Evolutionary conservation across 2,113 vertebrate species (phyloP), one percentile per base, ranked within the genome.

Genomic region (Xyrauchen texanus): DNA sequence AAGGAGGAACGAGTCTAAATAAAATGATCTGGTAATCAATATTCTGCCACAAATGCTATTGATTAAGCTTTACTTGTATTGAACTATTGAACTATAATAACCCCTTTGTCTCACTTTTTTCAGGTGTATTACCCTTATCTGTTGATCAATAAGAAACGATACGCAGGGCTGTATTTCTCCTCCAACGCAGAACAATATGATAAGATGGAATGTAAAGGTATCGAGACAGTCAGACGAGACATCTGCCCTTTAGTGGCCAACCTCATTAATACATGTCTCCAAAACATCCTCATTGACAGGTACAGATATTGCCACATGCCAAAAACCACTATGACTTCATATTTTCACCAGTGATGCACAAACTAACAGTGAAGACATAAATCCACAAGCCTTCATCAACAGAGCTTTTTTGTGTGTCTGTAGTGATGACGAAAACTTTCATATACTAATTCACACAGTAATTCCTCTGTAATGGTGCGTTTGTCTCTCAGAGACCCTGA

Each of bases 131-230:
- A 94, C 83, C 96, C 96, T 0, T 98, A 98, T 87, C 91, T 98
- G 86, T 90, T 98, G 79, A 97, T 98, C 91, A 97, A 95, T 87
- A 98, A 98, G 91, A 98, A 98, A 90, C 93, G 96, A 67, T 98
- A 98, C 0, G 96, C 96, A 0, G 96, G 96, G 15, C 91, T 96
- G 0, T 96, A 96, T 66, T 97, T 96, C 88, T 96, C 95, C 55
- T 92, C 94, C 13, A 92, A 84, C 7, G 67, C 94, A 0, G 88
- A 94, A 6, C 78, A 87, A 0, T 94, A 96, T 0, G 95, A 97
- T 53, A 94, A 95, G 75, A 96, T 97, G 95, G 96, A 98, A 85
- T 97, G 96, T 82, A 98, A 97, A 84, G 96, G 96, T 53, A 95
- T 98, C 7, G 96, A 97, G 88, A 96, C 96, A 0, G 96, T 98